A percentile compares a stretch with the other conserved stretches of the same genome.
Evolutionary conservation across 2,113 vertebrate genomes (phyloP).

Genomic region (Neotragus moschatus): DNA sequence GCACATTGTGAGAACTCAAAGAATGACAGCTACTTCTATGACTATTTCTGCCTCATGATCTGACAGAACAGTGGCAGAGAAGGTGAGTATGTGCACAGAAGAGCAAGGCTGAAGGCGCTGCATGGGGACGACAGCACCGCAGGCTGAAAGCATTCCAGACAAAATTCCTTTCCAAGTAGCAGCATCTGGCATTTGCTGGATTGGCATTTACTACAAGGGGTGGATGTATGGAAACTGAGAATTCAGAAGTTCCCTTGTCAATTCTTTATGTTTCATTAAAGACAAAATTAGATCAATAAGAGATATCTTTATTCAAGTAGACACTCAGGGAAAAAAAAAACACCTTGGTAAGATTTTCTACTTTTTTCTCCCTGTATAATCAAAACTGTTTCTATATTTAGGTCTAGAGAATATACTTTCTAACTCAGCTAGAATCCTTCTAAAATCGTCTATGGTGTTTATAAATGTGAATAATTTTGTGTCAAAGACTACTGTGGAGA

Average conservation of each 20-base stretch:
- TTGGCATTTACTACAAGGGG: not conserved
- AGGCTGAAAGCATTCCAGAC: not conserved
- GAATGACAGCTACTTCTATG: not conserved
- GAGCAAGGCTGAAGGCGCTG: not conserved
- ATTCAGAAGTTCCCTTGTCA: not conserved
- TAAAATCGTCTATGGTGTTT: not conserved
- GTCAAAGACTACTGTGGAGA: not conserved
- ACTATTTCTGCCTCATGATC: not conserved
- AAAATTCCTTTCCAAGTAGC: not conserved
- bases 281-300: slow-evolving; percentile 5
- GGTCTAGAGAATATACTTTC: not conserved
- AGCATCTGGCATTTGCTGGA: not conserved
- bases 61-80: not conserved
- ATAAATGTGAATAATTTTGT: not conserved
- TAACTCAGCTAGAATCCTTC: not conserved
- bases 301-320: not conserved
- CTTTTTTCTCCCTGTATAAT: not conserved
- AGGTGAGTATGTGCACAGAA: not conserved
- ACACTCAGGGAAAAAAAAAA: not conserved
- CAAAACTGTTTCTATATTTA: not conserved
- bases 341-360: not conserved
- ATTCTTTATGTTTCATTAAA: not conserved
- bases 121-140: rapidly evolving
- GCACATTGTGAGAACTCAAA: not conserved
- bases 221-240: not conserved